Conservation (phyloP, 1,140 invertebrate genomes). For the Tetranychus urticae region DNA sequence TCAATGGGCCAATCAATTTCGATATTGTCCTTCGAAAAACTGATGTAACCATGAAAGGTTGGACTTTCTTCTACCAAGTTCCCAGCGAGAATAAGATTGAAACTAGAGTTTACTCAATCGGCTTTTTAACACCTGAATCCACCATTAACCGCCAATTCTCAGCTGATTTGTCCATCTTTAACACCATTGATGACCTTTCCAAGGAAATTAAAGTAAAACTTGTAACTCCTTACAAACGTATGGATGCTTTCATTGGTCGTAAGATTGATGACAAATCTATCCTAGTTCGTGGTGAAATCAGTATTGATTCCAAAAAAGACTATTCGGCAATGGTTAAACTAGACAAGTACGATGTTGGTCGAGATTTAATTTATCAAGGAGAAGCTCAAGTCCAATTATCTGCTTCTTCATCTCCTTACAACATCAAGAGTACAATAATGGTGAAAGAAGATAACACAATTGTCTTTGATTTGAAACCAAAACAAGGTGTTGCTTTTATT, state of each 20-base stretch:
- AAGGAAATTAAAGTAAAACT: neutral
- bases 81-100: neutral
- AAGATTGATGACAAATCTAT: neutral
- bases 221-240: neutral
- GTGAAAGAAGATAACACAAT: neutral
- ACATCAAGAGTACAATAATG: neutral
- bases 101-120: no score
- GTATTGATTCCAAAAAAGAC: neutral
- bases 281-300: neutral
- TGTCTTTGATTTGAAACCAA: neutral
- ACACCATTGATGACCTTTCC: neutral
- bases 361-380: neutral
- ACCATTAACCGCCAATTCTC: no score
- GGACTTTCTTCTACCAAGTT: neutral
- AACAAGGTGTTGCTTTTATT: neutral
- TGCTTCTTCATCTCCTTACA: neutral
- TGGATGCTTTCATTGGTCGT: neutral
- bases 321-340: neutral
- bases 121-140: neutral
- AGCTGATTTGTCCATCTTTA: neutral
- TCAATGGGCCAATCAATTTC: neutral
- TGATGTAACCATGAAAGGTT: neutral
- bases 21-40: slow-evolving; percentile 1
- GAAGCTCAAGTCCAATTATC: no score
- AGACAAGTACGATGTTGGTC: neutral